These are phyloP conservation scores for Hippocampus abdominalis DNA, from an alignment of 2,113 vertebrate species.

Conservation along the genomic window DNA sequence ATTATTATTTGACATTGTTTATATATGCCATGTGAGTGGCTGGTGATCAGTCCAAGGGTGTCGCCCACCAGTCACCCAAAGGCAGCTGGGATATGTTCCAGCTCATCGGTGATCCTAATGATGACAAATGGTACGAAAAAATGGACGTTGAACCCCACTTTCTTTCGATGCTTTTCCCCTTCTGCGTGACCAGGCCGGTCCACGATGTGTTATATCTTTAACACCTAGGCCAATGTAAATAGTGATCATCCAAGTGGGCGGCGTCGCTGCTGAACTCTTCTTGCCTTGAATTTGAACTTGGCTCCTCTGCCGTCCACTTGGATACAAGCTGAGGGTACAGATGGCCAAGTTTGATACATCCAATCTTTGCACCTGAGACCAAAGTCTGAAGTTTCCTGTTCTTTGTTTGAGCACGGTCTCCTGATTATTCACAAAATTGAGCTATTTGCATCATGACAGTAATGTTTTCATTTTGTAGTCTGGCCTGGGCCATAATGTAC, in stretches of 20 bases:
- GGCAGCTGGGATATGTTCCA: no score
- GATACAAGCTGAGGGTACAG: constrained; percentile 21
- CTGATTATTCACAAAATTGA: constrained; percentile 4
- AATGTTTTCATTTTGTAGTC: constrained; percentile 10
- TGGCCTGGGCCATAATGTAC: not conserved
- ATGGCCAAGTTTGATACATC: constrained; percentile 18
- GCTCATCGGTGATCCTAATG: no score
- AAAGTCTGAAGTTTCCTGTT: constrained; percentile 13
- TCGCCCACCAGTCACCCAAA: no score
- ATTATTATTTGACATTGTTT: no score
- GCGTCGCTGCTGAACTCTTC: constrained; percentile 43
- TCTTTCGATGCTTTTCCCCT: not conserved
- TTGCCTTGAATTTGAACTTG: constrained; percentile 43
- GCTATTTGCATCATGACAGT: not conserved
- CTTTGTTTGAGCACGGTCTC: constrained; percentile 13
- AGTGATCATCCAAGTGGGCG: constrained; percentile 40
- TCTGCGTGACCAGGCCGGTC: constrained; percentile 22
- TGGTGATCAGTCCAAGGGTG: no score
- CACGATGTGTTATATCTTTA: constrained; percentile 30
- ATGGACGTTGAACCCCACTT: no score
- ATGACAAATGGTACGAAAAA: no score
- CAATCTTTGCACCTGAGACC: constrained; percentile 27
- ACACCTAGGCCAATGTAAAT: constrained; percentile 54
- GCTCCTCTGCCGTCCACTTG: constrained; percentile 1
- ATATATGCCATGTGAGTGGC: no score